Conservation (phyloP, 1,140 invertebrate species). For the Cardiocondyla obscurior region DNA sequence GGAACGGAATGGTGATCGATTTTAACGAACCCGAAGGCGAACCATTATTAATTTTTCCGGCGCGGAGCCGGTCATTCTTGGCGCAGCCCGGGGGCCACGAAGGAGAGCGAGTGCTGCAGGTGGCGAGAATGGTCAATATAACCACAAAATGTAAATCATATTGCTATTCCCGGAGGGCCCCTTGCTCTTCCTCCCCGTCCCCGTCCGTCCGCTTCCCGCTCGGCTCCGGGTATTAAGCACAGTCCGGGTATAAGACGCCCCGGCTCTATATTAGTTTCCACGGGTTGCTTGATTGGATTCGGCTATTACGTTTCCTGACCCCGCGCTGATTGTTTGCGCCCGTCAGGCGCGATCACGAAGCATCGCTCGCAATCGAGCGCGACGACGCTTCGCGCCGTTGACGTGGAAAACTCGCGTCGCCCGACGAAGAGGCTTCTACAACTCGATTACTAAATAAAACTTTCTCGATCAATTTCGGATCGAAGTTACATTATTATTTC, state of each 20-base stretch:
- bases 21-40: conserved; percentile 63
- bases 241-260: conserved; percentile 66
- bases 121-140: conserved; percentile 84
- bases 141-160: conserved; percentile 84
- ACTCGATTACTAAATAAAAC: too few relatives aligned
- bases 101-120: conserved; percentile 79
- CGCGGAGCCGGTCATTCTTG: conserved; percentile 78
- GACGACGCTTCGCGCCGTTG: background rate
- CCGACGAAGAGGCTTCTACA: too few relatives aligned
- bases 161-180: conserved; percentile 76
- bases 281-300: conserved; percentile 78
- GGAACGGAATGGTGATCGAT: conserved; percentile 31
- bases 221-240: conserved; percentile 70
- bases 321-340: conserved; percentile 72
- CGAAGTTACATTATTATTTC: too few relatives aligned
- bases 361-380: conserved; percentile 40
- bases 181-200: conserved; percentile 59
- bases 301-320: conserved; percentile 70
- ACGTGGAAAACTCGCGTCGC: background rate
- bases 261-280: conserved; percentile 77
- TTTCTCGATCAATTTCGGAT: background rate
- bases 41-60: conserved; percentile 79
- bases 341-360: conserved; percentile 4
- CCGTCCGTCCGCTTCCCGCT: conserved; percentile 19
- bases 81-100: conserved; percentile 69